Evolutionary conservation across 2,797 vertebrate species (phyloP).

Genomic region (Gephyroberyx darwinii): DNA sequence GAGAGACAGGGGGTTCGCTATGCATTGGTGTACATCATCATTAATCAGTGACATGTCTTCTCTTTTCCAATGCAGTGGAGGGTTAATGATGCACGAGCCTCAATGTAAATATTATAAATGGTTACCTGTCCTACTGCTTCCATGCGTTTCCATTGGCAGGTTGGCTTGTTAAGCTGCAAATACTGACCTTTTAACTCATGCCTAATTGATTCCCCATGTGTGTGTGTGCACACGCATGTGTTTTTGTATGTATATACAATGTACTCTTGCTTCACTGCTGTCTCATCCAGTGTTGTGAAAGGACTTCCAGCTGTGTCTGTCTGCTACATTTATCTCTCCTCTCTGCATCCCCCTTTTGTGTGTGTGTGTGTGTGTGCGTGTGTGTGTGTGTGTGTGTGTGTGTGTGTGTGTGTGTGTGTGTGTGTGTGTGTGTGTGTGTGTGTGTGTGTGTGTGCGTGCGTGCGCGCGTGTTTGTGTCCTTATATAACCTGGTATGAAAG

Average conservation of each 20-base stretch:
- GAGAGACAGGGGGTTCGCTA: not conserved
- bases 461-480: not conserved
- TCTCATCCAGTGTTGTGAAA: conserved; percentile 2
- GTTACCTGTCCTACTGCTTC: not conserved
- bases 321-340: conserved; percentile 21
- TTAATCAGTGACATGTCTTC: not conserved
- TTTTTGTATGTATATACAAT: not conserved
- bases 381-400: not conserved
- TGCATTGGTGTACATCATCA: not conserved
- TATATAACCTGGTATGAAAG: conserved; percentile 1
- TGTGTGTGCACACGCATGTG: not conserved
- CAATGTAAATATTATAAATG: not conserved
- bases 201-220: not conserved
- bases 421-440: no score
- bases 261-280: not conserved
- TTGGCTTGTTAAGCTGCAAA: not conserved
- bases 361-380: conserved; percentile 11
- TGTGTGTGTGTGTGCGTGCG: no score
- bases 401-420: no score
- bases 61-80: not conserved
- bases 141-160: not conserved
- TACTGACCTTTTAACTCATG: not conserved
- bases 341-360: not conserved
- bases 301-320: conserved; percentile 26
- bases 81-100: not conserved